Evolutionary conservation across 2,888 invertebrate species (phyloP), one percentile per base, ranked within the genome.

Genomic region (Mesorhabditis sp.): DNA sequence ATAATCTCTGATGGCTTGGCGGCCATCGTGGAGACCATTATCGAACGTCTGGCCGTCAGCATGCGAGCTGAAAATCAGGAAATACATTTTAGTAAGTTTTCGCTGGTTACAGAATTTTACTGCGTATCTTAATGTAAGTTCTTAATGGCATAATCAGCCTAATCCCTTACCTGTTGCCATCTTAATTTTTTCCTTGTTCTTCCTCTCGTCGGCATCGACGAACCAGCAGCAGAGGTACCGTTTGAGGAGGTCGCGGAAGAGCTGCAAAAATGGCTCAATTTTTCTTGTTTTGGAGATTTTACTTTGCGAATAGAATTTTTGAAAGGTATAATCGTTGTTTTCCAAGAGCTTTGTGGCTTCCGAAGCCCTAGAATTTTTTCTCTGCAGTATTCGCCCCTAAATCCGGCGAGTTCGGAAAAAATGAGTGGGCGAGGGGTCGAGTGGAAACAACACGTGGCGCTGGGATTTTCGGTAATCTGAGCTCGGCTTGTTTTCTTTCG

Each of bases 181-280:
- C 58, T 50, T 50, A n/a, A 50, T 50, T 50, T 50, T 50, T n/a
- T 50, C 58, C 58, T 50, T 50, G n/a, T 50, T 50, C n/a, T 50
- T 50, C 58, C n/a, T 50, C n/a, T 50, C 58, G 7, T 50, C 58
- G 10, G n/a, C 58, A 50, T 50, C 58, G 10, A 50, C 58, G n/a
- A 50, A 50, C 58, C 58, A 50, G n/a, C 58, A 50, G n/a, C 58
- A 50, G 10, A 50, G n/a, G n/a, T 50, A 50, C 10, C 58, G 58
- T 50, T 50, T 50, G 58, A 50, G 58, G n/a, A 50, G 58, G n/a
- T 50, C 58, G 58, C 58, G 58, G n/a, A 50, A 50, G 7, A 50
- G n/a, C 58, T 50, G 58, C 28, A 28, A 28, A 50, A 50, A 50
- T 50, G 7, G 7, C n/a, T 50, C 1, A n/a, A 50, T 50, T 50